phyloP scores from a whole-genome alignment of 2,888 invertebrate genomes.

The Drosophila stalkeri region DNA sequence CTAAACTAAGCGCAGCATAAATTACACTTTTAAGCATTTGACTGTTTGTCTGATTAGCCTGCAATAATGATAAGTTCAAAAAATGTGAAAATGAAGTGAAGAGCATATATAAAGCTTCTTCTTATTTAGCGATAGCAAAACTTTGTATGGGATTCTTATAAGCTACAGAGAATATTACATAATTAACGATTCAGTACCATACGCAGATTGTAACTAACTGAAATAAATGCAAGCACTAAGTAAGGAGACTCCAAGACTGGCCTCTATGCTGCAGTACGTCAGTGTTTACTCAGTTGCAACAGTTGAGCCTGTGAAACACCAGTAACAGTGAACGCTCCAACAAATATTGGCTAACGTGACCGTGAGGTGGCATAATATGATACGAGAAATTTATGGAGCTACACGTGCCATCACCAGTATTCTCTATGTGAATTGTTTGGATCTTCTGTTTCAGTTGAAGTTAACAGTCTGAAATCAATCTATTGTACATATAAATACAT shows the following conservation, averaged over 20 bases:
- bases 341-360: constrained; percentile 66
- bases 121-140: neutral
- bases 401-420: constrained; percentile 52
- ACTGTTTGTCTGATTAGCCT: neutral
- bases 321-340: constrained; percentile 35
- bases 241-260: constrained; percentile 3
- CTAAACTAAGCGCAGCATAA: neutral
- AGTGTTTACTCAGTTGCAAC: constrained; percentile 45
- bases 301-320: constrained; percentile 6
- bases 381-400: constrained; percentile 54
- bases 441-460: too few species aligned
- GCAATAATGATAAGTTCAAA: neutral
- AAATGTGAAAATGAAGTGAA: constrained; percentile 4
- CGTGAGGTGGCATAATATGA: constrained; percentile 70
- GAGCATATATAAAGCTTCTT: neutral
- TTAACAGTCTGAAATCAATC: neutral
- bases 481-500: neutral
- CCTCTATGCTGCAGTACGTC: constrained; percentile 17
- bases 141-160: neutral
- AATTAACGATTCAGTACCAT: neutral
- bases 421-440: constrained; percentile 4
- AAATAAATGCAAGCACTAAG: constrained; percentile 17
- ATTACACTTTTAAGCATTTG: constrained; percentile 1
- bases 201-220: neutral
- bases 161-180: constrained; percentile 1